phyloP scores from a whole-genome alignment of 2,113 vertebrate species.

The Microcebus griseorufus region DNA sequence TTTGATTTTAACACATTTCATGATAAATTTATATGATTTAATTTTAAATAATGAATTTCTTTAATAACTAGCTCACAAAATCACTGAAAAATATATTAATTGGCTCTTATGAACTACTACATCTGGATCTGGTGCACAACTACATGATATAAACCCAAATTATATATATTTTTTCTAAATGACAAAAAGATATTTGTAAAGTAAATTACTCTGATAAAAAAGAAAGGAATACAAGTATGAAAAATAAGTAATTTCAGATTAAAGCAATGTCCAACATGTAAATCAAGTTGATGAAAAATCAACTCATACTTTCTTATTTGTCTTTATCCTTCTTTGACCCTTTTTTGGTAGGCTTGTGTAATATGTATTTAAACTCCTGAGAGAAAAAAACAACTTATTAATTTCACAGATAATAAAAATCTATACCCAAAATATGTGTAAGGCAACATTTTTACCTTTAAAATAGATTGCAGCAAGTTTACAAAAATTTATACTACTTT shows the following conservation, averaged over 20 bases:
- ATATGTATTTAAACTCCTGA: constrained; percentile 24
- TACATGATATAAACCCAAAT: neutral
- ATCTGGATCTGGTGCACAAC: neutral
- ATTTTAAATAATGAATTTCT: neutral
- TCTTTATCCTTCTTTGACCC: neutral
- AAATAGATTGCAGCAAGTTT: neutral
- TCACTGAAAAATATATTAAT: neutral
- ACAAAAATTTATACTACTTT: neutral
- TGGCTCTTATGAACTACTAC: neutral
- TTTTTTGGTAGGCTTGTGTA: neutral
- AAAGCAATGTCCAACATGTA: neutral
- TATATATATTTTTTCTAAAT: neutral
- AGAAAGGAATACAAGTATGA: neutral
- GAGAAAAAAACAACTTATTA: neutral
- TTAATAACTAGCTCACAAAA: neutral
- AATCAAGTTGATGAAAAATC: neutral
- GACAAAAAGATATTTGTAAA: neutral
- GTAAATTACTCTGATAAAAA: neutral
- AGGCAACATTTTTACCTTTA: neutral
- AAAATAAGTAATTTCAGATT: neutral
- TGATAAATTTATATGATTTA: neutral
- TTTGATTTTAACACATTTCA: neutral
- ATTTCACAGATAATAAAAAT: neutral
- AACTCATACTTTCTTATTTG: neutral
- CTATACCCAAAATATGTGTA: neutral